These are phyloP conservation scores for Propsilocerus akamusi DNA, from an alignment of 1,140 invertebrate genomes.

Conservation along the genomic window DNA sequence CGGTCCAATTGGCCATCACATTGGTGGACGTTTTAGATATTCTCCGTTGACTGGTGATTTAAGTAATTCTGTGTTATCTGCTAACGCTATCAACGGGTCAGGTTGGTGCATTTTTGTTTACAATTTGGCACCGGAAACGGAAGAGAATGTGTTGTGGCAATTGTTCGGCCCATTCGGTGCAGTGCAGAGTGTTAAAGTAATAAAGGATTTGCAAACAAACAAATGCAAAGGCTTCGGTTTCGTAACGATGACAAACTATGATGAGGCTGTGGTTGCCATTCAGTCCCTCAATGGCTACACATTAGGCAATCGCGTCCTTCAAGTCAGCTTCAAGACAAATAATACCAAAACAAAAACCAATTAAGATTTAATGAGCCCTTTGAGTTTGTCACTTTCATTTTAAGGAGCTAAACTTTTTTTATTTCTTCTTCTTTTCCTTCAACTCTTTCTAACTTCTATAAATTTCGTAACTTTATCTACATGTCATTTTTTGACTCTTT, in stretches of 20 bases:
- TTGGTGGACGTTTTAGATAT: conserved; percentile 27
- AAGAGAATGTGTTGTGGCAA: conserved; percentile 93
- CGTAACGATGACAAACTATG: conserved; percentile 97
- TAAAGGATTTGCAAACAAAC: conserved; percentile 86
- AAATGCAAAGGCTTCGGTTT: conserved; percentile 98
- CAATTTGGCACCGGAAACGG: conserved; percentile 89
- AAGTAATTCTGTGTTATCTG: conserved; percentile 35
- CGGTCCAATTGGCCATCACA: conserved; percentile 7
- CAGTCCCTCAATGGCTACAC: conserved; percentile 92
- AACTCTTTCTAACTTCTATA: background rate
- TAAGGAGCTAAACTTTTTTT: background rate
- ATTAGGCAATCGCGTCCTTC: conserved; percentile 82
- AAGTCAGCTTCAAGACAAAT: conserved; percentile 92
- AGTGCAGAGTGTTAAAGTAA: conserved; percentile 90
- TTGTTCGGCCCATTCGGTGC: conserved; percentile 87
- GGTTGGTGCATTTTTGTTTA: conserved; percentile 98
- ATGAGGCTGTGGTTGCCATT: conserved; percentile 88
- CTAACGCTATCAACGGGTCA: conserved; percentile 40
- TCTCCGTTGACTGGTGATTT: conserved; percentile 80
- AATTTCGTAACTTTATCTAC: background rate
- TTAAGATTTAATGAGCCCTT: conserved; percentile 1
- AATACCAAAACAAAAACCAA: conserved; percentile 51
- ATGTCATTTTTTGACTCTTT: background rate
- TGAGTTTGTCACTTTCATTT: background rate
- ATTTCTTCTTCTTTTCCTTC: background rate